These are phyloP conservation scores for Imbricaverruca yamaguchii DNA, from an alignment of 2,888 invertebrate genomes.

Conservation along the genomic window DNA sequence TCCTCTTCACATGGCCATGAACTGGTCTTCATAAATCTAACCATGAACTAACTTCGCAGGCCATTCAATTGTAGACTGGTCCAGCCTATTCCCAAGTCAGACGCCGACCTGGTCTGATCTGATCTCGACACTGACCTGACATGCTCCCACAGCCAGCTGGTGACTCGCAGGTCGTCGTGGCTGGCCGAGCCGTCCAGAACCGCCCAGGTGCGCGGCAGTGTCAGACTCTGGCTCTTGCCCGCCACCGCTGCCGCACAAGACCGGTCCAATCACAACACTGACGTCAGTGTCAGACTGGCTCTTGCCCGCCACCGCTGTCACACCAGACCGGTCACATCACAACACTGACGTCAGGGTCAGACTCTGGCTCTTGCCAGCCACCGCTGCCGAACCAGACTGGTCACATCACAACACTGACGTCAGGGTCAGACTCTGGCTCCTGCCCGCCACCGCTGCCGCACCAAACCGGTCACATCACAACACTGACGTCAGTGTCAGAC, in stretches of 20 bases:
- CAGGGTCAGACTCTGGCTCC: conserved; percentile 53
- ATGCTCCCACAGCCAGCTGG: conserved; percentile 76
- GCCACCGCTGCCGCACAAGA: conserved; percentile 27
- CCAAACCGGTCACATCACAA: neutral
- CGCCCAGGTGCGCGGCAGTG: conserved; percentile 73
- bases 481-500: no score
- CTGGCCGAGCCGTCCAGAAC: conserved; percentile 71
- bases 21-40: no score
- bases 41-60: no score
- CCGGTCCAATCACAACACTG: neutral
- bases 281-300: conserved; percentile 53
- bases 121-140: conserved; percentile 46
- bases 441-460: conserved; percentile 29
- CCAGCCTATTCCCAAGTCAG: no score
- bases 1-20: no score
- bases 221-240: conserved; percentile 46
- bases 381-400: conserved; percentile 24
- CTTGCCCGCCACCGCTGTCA: conserved; percentile 29
- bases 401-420: neutral
- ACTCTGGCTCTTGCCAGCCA: conserved; percentile 33
- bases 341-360: conserved; percentile 52
- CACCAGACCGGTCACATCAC: neutral
- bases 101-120: no score
- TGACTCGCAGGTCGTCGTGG: conserved; percentile 71
- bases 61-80: no score